Conservation (phyloP, 2,797 vertebrate genomes). For the Lepus townsendii region DNA sequence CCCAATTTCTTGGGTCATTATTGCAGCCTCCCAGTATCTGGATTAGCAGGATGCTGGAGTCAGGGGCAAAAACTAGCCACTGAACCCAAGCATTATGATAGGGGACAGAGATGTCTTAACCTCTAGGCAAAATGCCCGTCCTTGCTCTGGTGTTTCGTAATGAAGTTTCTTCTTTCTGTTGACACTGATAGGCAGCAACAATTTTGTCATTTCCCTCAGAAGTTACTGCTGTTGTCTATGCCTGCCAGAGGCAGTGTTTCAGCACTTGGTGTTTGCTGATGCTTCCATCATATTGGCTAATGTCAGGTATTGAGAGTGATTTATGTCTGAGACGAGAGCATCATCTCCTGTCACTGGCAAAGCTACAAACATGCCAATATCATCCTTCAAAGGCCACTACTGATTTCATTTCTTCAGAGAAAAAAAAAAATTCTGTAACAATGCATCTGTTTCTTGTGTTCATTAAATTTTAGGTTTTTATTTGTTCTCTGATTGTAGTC, state of each 20-base stretch:
- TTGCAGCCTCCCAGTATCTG: too few relatives aligned
- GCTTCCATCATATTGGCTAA: slow-evolving; percentile 47
- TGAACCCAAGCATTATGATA: too few relatives aligned
- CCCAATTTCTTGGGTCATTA: too few relatives aligned
- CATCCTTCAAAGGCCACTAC: slow-evolving; percentile 14
- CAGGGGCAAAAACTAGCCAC: too few relatives aligned
- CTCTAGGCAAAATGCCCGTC: too few relatives aligned
- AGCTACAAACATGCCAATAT: slow-evolving; percentile 20
- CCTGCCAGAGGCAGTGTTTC: slow-evolving; percentile 44
- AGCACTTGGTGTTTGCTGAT: background rate
- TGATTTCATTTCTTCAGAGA: slow-evolving; percentile 33
- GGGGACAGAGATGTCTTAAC: too few relatives aligned
- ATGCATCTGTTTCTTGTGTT: background rate
- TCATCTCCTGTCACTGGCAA: slow-evolving; percentile 39
- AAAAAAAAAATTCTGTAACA: slow-evolving; percentile 38
- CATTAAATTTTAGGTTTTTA: slow-evolving; percentile 52
- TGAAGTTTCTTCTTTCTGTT: slow-evolving; percentile 39
- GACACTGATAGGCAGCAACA: slow-evolving; percentile 22
- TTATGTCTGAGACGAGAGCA: slow-evolving; percentile 44
- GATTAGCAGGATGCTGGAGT: too few relatives aligned
- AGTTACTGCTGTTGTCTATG: background rate
- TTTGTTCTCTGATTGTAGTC: slow-evolving; percentile 18
- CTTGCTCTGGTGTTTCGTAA: too few relatives aligned
- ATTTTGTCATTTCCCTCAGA: slow-evolving; percentile 44
- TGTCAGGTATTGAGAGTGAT: slow-evolving; percentile 38